These are phyloP conservation scores for Semnornis frantzii DNA, from an alignment of 2,113 vertebrate species.

Conservation along the genomic window DNA sequence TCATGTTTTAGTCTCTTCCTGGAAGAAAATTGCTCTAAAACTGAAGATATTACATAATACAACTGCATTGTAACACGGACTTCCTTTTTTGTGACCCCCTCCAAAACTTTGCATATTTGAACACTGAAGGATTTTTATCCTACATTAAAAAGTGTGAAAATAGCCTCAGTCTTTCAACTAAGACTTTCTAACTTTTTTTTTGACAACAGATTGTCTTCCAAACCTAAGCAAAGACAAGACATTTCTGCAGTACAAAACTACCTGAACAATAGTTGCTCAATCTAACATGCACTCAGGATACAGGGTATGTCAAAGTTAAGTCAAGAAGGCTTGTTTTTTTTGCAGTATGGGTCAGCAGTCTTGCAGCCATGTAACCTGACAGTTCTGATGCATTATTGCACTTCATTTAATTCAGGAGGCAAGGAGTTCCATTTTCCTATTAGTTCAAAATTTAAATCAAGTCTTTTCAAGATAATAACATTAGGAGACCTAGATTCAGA, in stretches of 20 bases:
- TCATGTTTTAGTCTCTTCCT: not conserved
- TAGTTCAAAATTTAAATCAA: not conserved
- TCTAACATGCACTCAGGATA: not conserved
- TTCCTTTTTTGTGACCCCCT: not conserved
- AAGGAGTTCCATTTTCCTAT: not conserved
- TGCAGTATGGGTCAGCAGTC: not conserved
- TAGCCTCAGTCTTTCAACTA: not conserved
- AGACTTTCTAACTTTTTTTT: not conserved
- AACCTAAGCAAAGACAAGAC: not conserved
- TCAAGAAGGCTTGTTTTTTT: not conserved
- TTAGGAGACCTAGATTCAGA: not conserved
- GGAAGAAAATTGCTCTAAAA: not conserved
- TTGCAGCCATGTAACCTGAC: not conserved
- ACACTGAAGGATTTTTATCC: not conserved
- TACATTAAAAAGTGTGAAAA: not conserved
- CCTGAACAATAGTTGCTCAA: not conserved
- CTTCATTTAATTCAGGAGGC: not conserved
- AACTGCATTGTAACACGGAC: not conserved
- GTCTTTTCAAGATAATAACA: not conserved
- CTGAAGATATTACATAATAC: not conserved
- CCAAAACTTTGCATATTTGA: not conserved
- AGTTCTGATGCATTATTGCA: not conserved
- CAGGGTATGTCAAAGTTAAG: not conserved
- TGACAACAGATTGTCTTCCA: not conserved
- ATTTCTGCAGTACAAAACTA: not conserved